Evolutionary conservation across 2,797 vertebrate species (phyloP).

Genomic region (Bucorvus abyssinicus): DNA sequence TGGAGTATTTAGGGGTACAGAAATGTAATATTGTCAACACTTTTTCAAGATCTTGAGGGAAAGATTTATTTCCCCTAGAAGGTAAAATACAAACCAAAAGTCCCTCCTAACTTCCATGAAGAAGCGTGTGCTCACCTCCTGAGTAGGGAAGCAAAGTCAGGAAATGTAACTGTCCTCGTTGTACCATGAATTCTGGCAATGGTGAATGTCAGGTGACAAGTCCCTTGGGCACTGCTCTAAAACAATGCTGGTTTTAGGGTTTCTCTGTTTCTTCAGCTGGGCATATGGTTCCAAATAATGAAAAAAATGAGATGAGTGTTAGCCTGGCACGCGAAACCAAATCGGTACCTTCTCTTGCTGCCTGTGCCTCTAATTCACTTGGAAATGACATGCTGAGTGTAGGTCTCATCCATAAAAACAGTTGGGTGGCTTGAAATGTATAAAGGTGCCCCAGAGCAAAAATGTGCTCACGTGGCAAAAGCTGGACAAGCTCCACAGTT

Average conservation of each 20-base stretch:
- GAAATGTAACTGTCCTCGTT: background rate
- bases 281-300: background rate
- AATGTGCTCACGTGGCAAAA: background rate
- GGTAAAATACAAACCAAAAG: background rate
- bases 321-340: background rate
- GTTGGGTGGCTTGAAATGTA: background rate
- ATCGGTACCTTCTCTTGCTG: background rate
- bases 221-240: background rate
- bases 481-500: background rate
- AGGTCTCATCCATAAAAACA: background rate
- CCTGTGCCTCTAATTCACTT: background rate
- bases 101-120: background rate
- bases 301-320: background rate
- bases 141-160: background rate
- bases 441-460: background rate
- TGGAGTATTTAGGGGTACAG: background rate
- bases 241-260: background rate
- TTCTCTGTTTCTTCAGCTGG: background rate
- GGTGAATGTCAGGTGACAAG: background rate
- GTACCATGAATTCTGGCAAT: accelerated
- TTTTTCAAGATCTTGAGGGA: background rate
- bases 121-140: background rate
- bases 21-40: background rate
- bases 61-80: background rate
- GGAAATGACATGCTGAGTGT: background rate